phyloP scores from a whole-genome alignment of 2,113 vertebrate genomes.

The Caloenas nicobarica region DNA sequence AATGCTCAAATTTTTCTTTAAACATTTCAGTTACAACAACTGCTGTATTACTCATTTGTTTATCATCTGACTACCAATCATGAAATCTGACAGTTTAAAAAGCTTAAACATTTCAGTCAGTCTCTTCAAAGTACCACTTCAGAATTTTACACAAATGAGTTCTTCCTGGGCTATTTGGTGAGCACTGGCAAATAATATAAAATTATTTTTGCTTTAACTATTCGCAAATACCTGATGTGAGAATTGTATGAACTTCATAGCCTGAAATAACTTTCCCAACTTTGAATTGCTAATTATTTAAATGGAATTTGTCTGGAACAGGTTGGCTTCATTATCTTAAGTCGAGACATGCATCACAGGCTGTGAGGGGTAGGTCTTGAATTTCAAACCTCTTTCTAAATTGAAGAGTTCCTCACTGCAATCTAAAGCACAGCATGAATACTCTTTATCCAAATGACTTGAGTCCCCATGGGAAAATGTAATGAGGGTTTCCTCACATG shows the following conservation, averaged over 20 bases:
- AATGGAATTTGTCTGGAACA: background rate
- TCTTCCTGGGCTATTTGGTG: background rate
- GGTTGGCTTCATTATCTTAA: background rate
- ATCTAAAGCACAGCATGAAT: background rate
- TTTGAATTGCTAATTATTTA: slow-evolving; percentile 20
- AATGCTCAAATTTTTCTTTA: background rate
- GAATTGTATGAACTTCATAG: background rate
- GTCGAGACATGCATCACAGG: background rate
- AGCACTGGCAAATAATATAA: background rate
- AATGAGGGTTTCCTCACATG: background rate
- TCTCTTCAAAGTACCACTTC: background rate
- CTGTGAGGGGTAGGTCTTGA: background rate
- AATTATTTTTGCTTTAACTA: background rate
- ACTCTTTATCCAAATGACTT: background rate
- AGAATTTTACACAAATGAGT: background rate
- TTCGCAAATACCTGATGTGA: background rate
- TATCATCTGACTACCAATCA: background rate
- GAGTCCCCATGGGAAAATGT: background rate
- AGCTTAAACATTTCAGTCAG: background rate
- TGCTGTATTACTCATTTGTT: background rate
- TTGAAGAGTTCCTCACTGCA: background rate
- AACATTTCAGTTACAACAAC: background rate
- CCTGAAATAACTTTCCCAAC: background rate
- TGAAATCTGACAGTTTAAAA: background rate
- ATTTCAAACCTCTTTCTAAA: background rate